Evolutionary conservation across 2,888 invertebrate species (phyloP), one percentile per base, ranked within the genome.

Genomic region (Lepidocyrtinus sp.): DNA sequence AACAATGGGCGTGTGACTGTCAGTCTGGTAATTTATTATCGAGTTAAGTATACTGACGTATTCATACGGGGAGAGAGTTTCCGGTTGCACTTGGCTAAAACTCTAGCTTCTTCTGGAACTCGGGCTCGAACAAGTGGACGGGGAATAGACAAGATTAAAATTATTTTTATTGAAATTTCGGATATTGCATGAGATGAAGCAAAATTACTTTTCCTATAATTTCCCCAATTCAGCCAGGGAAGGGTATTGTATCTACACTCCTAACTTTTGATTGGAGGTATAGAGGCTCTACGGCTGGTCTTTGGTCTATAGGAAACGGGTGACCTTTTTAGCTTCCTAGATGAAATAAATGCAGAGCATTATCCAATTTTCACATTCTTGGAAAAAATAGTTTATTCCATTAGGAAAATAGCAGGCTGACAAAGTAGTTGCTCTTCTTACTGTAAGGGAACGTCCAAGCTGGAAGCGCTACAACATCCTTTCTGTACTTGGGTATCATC

Each of bases 1-100:
- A 78, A 72, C 78, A 78, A 78, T 73, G 68, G 73, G 78, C 69
- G 78, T 72, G 78, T 69, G 68, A 73, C 78, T 78, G 78, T 78
- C 78, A 78, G 78, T 73, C 72, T 25, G 69, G 69, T 78, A 78
- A 78, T 78, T 78, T 78, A 73, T 78, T 72, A 73, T 72, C 68
- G 55, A 63, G 69, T 69, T 73, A 78, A 73, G 73, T 77, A 77
- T 72, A 26, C 77, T 77, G 67, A 77, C 72, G 61, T 77, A 72
- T 77, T 77, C 67, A 77, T 71, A 77, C 72, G 77, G 71, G 15
- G 50, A 50, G 50, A 15, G 15, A 55, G 67, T 77, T 71, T 72
- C 67, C 71, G 77, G 65, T 77, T 24, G 1, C 15, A 50, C 50
- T 50, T 15, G 2, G 12, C 19, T 1, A 61, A 3, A 61, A 50